Base-by-base conservation (phyloP, 2,888 invertebrate genomes). In the Cephus pygmeus region DNA sequence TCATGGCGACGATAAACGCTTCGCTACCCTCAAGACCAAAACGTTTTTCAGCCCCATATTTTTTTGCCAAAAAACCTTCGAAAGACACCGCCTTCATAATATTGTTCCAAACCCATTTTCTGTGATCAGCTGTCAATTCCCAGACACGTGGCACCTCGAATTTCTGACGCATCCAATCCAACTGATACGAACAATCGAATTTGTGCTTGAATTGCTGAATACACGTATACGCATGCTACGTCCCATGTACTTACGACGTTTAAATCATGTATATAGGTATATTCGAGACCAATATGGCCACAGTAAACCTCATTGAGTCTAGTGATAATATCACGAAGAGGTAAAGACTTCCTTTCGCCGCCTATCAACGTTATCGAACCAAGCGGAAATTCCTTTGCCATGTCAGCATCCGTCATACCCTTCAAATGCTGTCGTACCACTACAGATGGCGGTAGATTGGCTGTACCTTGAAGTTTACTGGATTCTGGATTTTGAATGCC, bases 401-500 rank as follows among this genome's bases (percentile, higher is more conserved):
- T 81, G 30, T 90, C 89, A 4, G 84, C 81, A 3, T 88, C 86
- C 0, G 86, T 87, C 79, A 90, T 83, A 1, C 87, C 87, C 23
- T 86, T 84, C 56, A 90, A 80, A 75, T 89, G 88, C 4, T 85
- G 77, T 12, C 89, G 86, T 0, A 89, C 85, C 0, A 90, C 89
- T 0, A 90, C 81, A 30, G 82, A 81, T 0, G 89, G 89, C 0
- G 90, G 84, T 15, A 88, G 77, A 69, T 85, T 84, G 1, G 87
- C 69, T 0, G 89, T 87, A 1, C 84, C 87, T 69, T 85, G 86
- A 9, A 90, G 77, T 35, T 86, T 87, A 0, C 79, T 69, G 0
- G 88, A 88, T 4, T 89, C 88, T 0, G 88, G 83, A 81, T 90
- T 89, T 76, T 89, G 89, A 56, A 98, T 94, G 84, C 94, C 94